Evolutionary conservation across 1,140 invertebrate species (phyloP).

Genomic region (Coelopa frigida): DNA sequence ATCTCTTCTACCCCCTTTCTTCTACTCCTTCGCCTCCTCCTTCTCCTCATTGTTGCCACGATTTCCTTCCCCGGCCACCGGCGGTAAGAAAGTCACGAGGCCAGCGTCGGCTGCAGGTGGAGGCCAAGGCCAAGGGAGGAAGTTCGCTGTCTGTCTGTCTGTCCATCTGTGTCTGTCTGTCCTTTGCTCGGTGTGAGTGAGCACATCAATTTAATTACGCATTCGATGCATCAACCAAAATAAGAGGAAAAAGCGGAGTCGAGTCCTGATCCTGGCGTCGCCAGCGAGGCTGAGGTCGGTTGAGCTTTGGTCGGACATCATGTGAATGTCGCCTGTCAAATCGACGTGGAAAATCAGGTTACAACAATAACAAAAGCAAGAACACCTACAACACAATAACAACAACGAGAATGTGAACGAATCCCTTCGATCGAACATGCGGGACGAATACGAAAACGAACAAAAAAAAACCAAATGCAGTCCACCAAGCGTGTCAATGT

Average conservation of each 20-base stretch:
- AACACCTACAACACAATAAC: not conserved
- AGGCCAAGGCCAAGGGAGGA: no score
- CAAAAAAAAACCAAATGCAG: no score
- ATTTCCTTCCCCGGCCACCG: no score
- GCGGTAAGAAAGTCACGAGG: no score
- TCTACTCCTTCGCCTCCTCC: not conserved
- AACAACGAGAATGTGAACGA: no score
- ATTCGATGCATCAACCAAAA: slow-evolving; percentile 10
- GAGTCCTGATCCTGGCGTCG: not conserved
- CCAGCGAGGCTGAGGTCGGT: not conserved
- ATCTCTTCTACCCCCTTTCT: not conserved
- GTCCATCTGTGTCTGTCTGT: no score
- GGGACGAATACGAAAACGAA: no score
- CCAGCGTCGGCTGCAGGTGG: no score
- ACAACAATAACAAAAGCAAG: slow-evolving; percentile 3
- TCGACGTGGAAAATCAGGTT: slow-evolving; percentile 5
- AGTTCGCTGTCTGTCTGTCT: no score
- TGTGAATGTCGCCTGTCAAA: slow-evolving; percentile 6
- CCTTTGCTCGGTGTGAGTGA: no score
- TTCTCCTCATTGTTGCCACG: not conserved
- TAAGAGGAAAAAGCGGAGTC: not conserved
- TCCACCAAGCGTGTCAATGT: slow-evolving; percentile 14
- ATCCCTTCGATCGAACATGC: no score
- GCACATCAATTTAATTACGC: slow-evolving; percentile 12
- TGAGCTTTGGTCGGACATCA: not conserved